Base-by-base conservation (phyloP, 2,888 invertebrate genomes). In the Amphimallon solstitiale region DNA sequence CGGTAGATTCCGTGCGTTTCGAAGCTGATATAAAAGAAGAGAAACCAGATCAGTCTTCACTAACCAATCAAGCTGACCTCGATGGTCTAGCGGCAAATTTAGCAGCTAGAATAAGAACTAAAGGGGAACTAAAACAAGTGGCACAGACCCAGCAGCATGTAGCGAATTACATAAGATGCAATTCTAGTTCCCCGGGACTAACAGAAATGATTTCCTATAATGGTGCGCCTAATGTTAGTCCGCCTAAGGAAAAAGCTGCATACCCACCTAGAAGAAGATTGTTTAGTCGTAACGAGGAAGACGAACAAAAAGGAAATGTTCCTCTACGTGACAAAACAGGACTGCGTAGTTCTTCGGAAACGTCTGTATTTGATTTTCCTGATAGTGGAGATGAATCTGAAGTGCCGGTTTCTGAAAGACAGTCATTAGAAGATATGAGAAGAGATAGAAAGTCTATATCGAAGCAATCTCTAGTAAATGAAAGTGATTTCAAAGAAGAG, bases 91-190 rank as follows among this genome's bases (percentile, higher is more conserved):
- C 90, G 38, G 87, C 86, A n/a, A 83, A 86, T 65, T 78, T 87
- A 61, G 87, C 88, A 2, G 89, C 92, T 9, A 86, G 93, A 76
- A 94, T 94, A 76, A 86, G 94, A 71, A 95, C 94, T 2, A 94
- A 94, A 83, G 94, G 92, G 1, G 94, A 94, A 82, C 83, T 94
- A 40, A 95, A 94, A 81, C 83, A 83, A 73, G 80, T 81, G 1
- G 76, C 76, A 19, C 71, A 76, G 15, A 59, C 71, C n/a, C 74
- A 76, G 66, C 74, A 76, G 66, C 70, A 72, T 23, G 60, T 66
- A 17, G 62, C 65, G 38, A 70, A 68, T 46, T 72, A 73, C 52
- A 72, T 59, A 29, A 12, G 56, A 7, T 34, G 34, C 21, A 45
- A 5, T 29, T 54, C 56, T 17, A 45, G 2, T 29, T 54, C 56